Conservation (phyloP, 2,888 invertebrate species). For the Seira ritae region DNA sequence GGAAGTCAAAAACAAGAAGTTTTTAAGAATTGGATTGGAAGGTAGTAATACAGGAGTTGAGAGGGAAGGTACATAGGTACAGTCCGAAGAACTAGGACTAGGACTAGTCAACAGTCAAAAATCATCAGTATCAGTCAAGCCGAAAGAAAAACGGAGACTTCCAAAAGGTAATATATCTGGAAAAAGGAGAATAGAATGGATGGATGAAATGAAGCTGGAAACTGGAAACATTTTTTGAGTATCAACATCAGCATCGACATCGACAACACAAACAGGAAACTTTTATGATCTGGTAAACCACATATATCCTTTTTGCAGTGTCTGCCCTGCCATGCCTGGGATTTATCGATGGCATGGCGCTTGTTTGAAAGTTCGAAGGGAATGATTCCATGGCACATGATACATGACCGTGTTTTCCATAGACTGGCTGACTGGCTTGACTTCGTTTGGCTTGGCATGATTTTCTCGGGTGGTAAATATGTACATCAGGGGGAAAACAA, state of each 20-base stretch:
- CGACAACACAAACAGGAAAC: conserved; percentile 44
- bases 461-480: too few species aligned
- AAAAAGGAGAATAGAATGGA: conserved; percentile 16
- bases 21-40: not conserved
- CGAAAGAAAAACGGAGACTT: conserved; percentile 28
- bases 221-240: conserved; percentile 39
- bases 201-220: conserved; percentile 50
- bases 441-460: too few species aligned
- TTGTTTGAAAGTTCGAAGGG: too few species aligned
- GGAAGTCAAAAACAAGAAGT: conserved; percentile 29
- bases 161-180: too few species aligned
- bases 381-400: too few species aligned
- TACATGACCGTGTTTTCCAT: too few species aligned
- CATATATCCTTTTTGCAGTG: not conserved
- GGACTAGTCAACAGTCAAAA: conserved; percentile 43
- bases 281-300: conserved; percentile 51
- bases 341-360: too few species aligned
- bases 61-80: too few species aligned
- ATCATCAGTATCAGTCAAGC: conserved; percentile 53
- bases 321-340: too few species aligned
- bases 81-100: too few species aligned
- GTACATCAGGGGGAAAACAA: too few species aligned
- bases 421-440: too few species aligned
- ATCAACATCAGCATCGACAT: conserved; percentile 21
- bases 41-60: not conserved